These are phyloP conservation scores for Noctua pronuba DNA, from an alignment of 2,888 invertebrate species.

Conservation along the genomic window DNA sequence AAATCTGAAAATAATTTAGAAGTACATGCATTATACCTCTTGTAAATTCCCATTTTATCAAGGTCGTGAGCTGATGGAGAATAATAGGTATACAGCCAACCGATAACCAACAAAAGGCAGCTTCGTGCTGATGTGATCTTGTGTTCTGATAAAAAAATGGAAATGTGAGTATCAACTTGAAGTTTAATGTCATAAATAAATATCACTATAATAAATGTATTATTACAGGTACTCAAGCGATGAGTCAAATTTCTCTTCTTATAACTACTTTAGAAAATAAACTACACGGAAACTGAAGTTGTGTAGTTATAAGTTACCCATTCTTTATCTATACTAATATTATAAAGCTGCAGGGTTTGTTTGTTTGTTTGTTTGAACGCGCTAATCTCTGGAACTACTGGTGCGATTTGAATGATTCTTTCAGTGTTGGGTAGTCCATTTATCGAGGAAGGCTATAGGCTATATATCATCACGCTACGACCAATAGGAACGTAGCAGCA, in stretches of 20 bases:
- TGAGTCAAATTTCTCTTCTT: background rate
- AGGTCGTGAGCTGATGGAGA: background rate
- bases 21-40: background rate
- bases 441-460: too few species aligned
- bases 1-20: background rate
- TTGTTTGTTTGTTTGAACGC: too few species aligned
- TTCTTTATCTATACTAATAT: too few species aligned
- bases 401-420: too few species aligned
- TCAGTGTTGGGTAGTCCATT: too few species aligned
- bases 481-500: too few species aligned
- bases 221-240: background rate
- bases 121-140: background rate
- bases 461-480: too few species aligned
- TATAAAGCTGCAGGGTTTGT: too few species aligned
- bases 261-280: background rate
- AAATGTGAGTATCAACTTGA: constrained; percentile 47
- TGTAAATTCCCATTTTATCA: background rate
- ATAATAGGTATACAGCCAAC: background rate
- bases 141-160: constrained; percentile 31
- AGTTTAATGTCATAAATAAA: background rate
- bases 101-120: background rate
- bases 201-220: background rate
- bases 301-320: background rate
- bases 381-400: too few species aligned
- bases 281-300: background rate